A percentile compares a stretch with the other conserved stretches of the same genome.
Evolutionary conservation across 1,140 invertebrate species (phyloP).

Genomic region (Sycophaga agraensis): DNA sequence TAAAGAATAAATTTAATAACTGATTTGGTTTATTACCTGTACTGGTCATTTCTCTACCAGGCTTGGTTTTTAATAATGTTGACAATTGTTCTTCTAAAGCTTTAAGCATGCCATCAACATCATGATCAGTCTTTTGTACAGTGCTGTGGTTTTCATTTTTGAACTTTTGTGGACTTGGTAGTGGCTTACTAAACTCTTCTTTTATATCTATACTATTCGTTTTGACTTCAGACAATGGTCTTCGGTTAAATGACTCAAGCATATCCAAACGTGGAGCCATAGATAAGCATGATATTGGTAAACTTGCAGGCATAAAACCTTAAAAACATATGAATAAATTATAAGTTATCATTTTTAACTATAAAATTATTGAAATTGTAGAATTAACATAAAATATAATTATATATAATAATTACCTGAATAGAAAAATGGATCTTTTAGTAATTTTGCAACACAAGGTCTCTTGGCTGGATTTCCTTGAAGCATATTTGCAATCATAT

Average conservation of each 20-base stretch:
- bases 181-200: constrained; percentile 33
- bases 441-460: constrained; percentile 74
- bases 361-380: no score
- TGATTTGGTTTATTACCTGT: no score
- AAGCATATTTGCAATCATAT: constrained; percentile 82
- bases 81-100: constrained; percentile 46
- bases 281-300: constrained; percentile 88
- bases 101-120: constrained; percentile 39
- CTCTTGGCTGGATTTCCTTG: constrained; percentile 79
- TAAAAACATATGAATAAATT: constrained; percentile 17
- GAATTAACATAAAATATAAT: background rate
- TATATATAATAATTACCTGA: constrained; percentile 40
- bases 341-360: background rate
- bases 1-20: no score
- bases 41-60: constrained; percentile 43
- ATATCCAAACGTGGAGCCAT: constrained; percentile 86
- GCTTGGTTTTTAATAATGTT: constrained; percentile 51
- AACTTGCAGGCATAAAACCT: constrained; percentile 78
- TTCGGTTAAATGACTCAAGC: constrained; percentile 64
- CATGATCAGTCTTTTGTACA: constrained; percentile 37
- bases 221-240: constrained; percentile 72
- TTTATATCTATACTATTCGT: constrained; percentile 57
- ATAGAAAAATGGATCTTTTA: constrained; percentile 74
- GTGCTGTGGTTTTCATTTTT: constrained; percentile 21
- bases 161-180: constrained; percentile 39